phyloP scores from a whole-genome alignment of 2,888 invertebrate species.

The Trilocha varians region DNA sequence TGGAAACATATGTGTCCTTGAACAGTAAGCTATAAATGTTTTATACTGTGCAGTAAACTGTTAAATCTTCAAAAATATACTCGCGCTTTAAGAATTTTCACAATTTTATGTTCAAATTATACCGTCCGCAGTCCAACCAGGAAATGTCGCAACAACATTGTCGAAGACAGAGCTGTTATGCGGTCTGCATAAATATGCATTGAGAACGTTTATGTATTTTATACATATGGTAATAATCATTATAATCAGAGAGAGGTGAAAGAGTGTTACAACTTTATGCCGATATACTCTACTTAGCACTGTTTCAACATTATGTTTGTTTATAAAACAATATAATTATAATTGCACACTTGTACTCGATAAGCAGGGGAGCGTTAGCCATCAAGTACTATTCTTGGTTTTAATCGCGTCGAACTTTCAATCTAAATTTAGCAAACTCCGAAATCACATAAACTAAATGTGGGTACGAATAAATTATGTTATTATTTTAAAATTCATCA shows the following conservation, averaged over 20 bases:
- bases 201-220: slow-evolving; percentile 23
- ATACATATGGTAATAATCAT: slow-evolving; percentile 23
- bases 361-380: neutral
- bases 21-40: slow-evolving; percentile 3
- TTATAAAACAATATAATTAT: neutral
- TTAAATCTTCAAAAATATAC: neutral
- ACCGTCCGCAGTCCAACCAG: slow-evolving; percentile 29
- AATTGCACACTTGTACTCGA: neutral
- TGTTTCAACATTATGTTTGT: slow-evolving; percentile 20
- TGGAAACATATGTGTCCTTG: slow-evolving; percentile 57
- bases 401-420: neutral
- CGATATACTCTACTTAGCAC: slow-evolving; percentile 25
- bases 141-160: slow-evolving; percentile 54
- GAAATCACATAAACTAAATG: too few species aligned
- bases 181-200: slow-evolving; percentile 55
- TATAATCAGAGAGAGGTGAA: slow-evolving; percentile 28
- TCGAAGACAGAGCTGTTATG: slow-evolving; percentile 42
- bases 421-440: neutral
- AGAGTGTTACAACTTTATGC: slow-evolving; percentile 23
- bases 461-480: too few species aligned
- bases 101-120: slow-evolving; percentile 1
- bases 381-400: neutral
- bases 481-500: too few species aligned
- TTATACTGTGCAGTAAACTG: neutral
- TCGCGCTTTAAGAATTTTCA: neutral